Evolutionary conservation across 2,888 invertebrate species (phyloP).

Genomic region (Drosophila kuntzei): DNA sequence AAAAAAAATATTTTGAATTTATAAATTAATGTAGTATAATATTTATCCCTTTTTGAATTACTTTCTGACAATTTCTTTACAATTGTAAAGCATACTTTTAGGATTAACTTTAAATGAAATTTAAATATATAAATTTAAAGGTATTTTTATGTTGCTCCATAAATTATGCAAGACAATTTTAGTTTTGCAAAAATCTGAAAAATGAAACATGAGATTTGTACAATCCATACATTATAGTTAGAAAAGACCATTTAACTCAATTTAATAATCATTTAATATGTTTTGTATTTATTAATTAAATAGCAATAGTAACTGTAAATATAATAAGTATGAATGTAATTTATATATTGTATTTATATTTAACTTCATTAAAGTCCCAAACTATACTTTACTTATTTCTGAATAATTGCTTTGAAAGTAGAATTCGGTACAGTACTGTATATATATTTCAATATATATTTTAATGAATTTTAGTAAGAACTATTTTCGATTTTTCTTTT

Average conservation of each 20-base stretch:
- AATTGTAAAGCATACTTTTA: slow-evolving; percentile 3
- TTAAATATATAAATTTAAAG: not conserved
- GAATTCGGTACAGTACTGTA: not conserved
- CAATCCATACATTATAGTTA: too few species aligned
- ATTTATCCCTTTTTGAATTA: not conserved
- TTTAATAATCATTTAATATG: not conserved
- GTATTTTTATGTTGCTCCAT: not conserved
- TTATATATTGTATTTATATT: too few species aligned
- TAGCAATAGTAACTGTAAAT: not conserved
- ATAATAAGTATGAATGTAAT: not conserved
- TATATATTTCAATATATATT: not conserved
- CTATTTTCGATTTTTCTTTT: slow-evolving; percentile 42
- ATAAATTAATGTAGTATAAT: too few species aligned
- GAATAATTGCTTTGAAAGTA: slow-evolving; percentile 1
- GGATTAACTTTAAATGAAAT: not conserved
- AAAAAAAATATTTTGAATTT: not conserved
- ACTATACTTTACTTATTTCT: slow-evolving; percentile 11
- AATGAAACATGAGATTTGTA: too few species aligned
- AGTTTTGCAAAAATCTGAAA: too few species aligned
- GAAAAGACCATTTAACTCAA: too few species aligned
- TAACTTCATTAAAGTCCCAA: too few species aligned
- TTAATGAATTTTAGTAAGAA: not conserved
- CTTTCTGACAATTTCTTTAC: too few species aligned
- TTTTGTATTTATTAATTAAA: slow-evolving; percentile 1
- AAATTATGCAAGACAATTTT: not conserved